A percentile compares a stretch with the other conserved stretches of the same genome.
These are phyloP conservation scores for Urocitellus parryii DNA, from an alignment of 2,113 vertebrate species.

Conservation along the genomic window DNA sequence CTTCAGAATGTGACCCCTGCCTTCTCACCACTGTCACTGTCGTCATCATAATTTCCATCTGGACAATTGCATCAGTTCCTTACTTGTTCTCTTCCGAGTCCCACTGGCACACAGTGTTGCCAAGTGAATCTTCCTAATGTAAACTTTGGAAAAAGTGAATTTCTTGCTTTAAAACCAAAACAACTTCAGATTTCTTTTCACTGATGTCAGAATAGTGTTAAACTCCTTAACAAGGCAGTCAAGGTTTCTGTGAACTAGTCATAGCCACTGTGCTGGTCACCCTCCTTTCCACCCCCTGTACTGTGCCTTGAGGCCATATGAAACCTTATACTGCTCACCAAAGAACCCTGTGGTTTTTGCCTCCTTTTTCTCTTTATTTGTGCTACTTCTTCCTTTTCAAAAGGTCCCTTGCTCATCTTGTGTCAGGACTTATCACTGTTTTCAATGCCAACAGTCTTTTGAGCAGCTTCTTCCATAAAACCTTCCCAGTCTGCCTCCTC, in stretches of 20 bases:
- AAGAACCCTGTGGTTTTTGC: not conserved
- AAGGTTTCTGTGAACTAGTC: not conserved
- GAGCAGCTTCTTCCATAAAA: not conserved
- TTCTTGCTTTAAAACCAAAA: conserved; percentile 23
- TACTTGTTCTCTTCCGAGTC: not conserved
- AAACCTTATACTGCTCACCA: not conserved
- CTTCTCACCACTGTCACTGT: not conserved
- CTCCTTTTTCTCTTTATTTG: not conserved
- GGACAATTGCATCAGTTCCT: not conserved
- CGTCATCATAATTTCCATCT: not conserved
- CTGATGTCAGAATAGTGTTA: not conserved
- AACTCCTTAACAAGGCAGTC: not conserved
- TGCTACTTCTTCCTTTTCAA: not conserved
- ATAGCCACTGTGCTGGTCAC: not conserved
- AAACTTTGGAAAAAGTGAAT: conserved; percentile 47
- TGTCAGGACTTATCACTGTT: not conserved
- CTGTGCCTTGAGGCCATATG: not conserved
- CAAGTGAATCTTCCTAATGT: conserved; percentile 13
- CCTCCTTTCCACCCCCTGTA: too few relatives aligned
- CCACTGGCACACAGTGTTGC: not conserved
- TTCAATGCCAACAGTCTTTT: not conserved
- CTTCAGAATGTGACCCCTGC: not conserved
- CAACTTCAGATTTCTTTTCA: not conserved
- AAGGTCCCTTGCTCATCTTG: not conserved
- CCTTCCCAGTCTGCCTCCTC: not conserved